A percentile compares a stretch with the other conserved stretches of the same genome.
Conservation (phyloP, 2,888 invertebrate species). For the Syrista parreyssii region DNA sequence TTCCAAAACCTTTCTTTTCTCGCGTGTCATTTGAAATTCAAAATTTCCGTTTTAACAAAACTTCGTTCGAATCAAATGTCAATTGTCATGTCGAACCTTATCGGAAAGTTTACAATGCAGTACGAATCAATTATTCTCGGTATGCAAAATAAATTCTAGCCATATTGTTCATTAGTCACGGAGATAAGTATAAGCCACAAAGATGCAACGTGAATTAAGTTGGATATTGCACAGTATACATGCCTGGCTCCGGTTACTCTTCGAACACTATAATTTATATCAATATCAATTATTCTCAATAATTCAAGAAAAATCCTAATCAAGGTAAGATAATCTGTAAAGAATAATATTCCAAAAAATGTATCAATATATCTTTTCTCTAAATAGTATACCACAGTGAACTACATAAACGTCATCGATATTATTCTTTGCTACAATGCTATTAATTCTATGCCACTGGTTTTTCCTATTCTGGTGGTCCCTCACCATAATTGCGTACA, state of each 20-base stretch:
- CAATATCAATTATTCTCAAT: not conserved
- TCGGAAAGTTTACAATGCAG: not conserved
- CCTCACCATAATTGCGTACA: not conserved
- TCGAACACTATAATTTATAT: not conserved
- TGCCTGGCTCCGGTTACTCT: not conserved
- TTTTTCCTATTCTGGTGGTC: not conserved
- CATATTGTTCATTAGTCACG: slow-evolving; percentile 32
- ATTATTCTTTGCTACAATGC: not conserved
- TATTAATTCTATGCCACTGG: not conserved
- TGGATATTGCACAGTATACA: slow-evolving; percentile 1
- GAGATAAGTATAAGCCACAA: slow-evolving; percentile 29
- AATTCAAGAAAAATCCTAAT: not conserved
- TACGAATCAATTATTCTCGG: slow-evolving; percentile 22
- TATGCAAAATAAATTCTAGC: slow-evolving; percentile 18
- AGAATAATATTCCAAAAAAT: not conserved
- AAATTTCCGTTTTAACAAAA: slow-evolving; percentile 54
- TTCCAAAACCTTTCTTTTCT: not conserved
- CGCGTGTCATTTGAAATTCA: not conserved
- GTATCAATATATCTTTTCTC: not conserved
- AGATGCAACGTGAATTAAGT: slow-evolving; percentile 9
- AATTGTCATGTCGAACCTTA: not conserved
- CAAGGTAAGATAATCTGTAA: not conserved
- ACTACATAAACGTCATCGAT: not conserved
- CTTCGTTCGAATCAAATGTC: not conserved
- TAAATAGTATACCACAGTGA: not conserved